A percentile compares a stretch with the other conserved stretches of the same genome.
Evolutionary conservation across 2,113 vertebrate species (phyloP).

Genomic region (Solea solea): DNA sequence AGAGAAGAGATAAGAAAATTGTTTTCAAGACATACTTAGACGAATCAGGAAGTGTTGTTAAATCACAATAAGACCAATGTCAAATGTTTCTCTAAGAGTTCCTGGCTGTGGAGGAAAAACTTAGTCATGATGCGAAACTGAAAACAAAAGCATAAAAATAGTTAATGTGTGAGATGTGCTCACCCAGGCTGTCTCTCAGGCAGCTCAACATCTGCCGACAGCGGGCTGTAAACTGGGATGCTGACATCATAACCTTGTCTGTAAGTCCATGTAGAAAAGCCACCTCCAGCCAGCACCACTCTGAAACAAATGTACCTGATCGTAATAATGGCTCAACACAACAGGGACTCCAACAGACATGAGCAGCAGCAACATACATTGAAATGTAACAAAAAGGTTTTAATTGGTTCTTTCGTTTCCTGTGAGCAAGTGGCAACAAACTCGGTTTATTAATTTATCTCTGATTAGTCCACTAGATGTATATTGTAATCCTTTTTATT

Average conservation of each 20-base stretch:
- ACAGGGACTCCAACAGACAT: background rate
- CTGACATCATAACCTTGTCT: slow-evolving; percentile 98
- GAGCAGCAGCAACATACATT: background rate
- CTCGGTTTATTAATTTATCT: slow-evolving; percentile 5
- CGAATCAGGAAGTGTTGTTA: too few species aligned
- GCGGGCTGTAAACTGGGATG: slow-evolving; percentile 94
- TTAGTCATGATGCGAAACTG: background rate
- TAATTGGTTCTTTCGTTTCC: background rate
- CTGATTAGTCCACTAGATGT: background rate
- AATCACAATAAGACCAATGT: background rate
- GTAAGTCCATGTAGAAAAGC: slow-evolving; percentile 98
- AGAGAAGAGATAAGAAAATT: background rate
- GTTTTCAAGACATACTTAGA: background rate
- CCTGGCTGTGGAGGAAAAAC: background rate
- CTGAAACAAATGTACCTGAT: slow-evolving; percentile 75
- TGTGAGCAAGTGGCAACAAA: slow-evolving; percentile 21
- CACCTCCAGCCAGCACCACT: slow-evolving; percentile 93
- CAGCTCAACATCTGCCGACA: slow-evolving; percentile 90
- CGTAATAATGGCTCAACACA: slow-evolving; percentile 21
- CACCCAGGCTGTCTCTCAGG: slow-evolving; percentile 91
- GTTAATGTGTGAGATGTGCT: slow-evolving; percentile 53
- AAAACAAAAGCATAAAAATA: background rate
- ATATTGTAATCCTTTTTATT: slow-evolving; percentile 21
- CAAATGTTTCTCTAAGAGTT: background rate
- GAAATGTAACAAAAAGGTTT: slow-evolving; percentile 5